Evolutionary conservation across 1,140 invertebrate species (phyloP), one percentile per base, ranked within the genome.

Genomic region (Popillia japonica): DNA sequence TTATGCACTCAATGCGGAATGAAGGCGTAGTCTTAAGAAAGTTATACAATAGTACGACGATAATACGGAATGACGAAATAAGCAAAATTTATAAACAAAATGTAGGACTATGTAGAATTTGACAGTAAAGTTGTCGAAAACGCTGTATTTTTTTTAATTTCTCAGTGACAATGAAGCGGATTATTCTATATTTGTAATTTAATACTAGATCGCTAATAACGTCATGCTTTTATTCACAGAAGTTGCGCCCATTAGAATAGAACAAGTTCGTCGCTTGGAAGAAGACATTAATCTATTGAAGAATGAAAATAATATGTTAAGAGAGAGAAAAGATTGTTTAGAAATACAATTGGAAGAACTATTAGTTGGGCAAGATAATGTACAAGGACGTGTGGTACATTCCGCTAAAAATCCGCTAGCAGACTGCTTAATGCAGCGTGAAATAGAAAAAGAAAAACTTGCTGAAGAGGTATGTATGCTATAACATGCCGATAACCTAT

Each of bases 391-490:
- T 87, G 87, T 95, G 83, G 85, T 94, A 68, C 90, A 95, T 82
- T 87, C 92, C 22, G 88, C 85, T 64, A 91, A 92, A 77, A 97
- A 98, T 88, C 96, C 96, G 0, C 89, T 93, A 1, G 88, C 91
- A 0, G 87, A 92, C 74, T 81, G 78, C 55, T 55, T 85, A n/a
- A 74, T 68, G 3, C 75, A 84, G 76, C 75, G 91, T 6, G 89
- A 92, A 81, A 89, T 91, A 75, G 91, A 94, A 80, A 87, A 95
- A 20, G 90, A 92, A 79, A 90, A 91, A 41, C 84, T 96, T 7
- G 88, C 92, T 80, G 91, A 91, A 72, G 95, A 97, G 88, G 90
- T 95, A 78, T 55, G 10, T n/a, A 1, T 75, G 77, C 76, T 85
- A 83, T 34, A 34, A 34, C 4, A 34, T 34, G 2, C 27, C 1